Percentiles rank a stretch among this genome's conserved stretches.
Evolutionary conservation across 1,140 invertebrate species (phyloP).

Genomic region (Lordiphosa mommai): DNA sequence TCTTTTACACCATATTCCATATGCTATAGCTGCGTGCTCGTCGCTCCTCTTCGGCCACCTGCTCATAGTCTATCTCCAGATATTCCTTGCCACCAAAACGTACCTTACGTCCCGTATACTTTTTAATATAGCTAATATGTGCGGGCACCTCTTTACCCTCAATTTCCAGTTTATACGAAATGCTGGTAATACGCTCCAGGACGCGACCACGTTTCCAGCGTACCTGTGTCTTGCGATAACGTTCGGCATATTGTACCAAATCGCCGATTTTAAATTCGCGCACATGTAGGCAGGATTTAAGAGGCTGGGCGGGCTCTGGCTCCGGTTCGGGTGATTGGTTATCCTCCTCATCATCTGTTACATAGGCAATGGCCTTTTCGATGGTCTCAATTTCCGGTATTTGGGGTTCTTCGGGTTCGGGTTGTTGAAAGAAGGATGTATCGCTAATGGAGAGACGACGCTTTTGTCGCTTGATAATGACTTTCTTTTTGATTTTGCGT

Average conservation of each 20-base stretch:
- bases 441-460: slow-evolving; percentile 68
- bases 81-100: slow-evolving; percentile 76
- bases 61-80: slow-evolving; percentile 76
- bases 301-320: slow-evolving; percentile 33
- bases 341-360: slow-evolving; percentile 57
- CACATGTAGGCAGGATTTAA: slow-evolving; percentile 68
- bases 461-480: slow-evolving; percentile 71
- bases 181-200: slow-evolving; percentile 71
- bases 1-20: slow-evolving; percentile 72
- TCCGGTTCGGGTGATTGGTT: slow-evolving; percentile 17
- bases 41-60: slow-evolving; percentile 71
- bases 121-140: slow-evolving; percentile 75
- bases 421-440: slow-evolving; percentile 53
- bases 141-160: slow-evolving; percentile 72
- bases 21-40: slow-evolving; percentile 73
- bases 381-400: slow-evolving; percentile 66
- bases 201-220: slow-evolving; percentile 69
- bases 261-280: slow-evolving; percentile 70
- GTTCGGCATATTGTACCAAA: slow-evolving; percentile 67
- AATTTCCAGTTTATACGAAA: slow-evolving; percentile 72
- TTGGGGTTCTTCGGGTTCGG: slow-evolving; percentile 51
- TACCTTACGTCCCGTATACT: slow-evolving; percentile 71
- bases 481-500: slow-evolving; percentile 71
- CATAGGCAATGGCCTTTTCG: slow-evolving; percentile 69
- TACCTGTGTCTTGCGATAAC: slow-evolving; percentile 71